Evolutionary conservation across 2,888 invertebrate genomes (phyloP), one percentile per base, ranked within the genome.

Genomic region (Chironomus riparius): DNA sequence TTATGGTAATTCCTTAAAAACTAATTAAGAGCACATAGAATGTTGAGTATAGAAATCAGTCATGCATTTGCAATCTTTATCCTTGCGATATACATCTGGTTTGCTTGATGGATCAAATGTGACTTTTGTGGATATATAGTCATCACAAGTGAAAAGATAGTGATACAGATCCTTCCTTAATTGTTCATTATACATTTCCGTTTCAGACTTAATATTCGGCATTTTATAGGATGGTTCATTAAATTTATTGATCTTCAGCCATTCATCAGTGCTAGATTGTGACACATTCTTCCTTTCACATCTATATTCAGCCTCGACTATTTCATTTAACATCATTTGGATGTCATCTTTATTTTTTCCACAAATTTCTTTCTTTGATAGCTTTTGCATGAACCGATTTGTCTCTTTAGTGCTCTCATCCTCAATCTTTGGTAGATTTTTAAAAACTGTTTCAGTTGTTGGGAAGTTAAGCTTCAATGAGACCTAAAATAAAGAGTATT

Each of bases 381-480:
- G 38, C 38, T 38, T 38, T 10, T 38, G 38, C 38, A 38, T 38
- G 38, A 38, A 38, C 4, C 38, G 7, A 10, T 10, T 56, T 56
- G 15, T 56, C 56, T 15, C 1, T 56, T 56, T 56, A 56, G 7
- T 6, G 6, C 15, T 18, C 0, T 15, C 18, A 4, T 15, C 15
- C 6, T 18, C n/a, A 6, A 7, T 15, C 6, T 56, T 56, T 56
- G 56, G 62, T 7, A 74, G 15, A 48, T 74, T 28, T 15, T 65
- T 74, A 47, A 47, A 74, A n/a, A 74, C 38, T n/a, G 62, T 2
- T 21, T 62, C 15, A 13, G 2, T 15, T 28, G 28, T 7, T 38
- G 72, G 72, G 15, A 73, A 74, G 6, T 74, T 74, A 1, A 74
- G 18, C 38, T 74, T 74, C n/a, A 24, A 13, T 4, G 74, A 10